Conservation (phyloP, 2,797 vertebrate genomes). For the Simalia tracyae region DNA sequence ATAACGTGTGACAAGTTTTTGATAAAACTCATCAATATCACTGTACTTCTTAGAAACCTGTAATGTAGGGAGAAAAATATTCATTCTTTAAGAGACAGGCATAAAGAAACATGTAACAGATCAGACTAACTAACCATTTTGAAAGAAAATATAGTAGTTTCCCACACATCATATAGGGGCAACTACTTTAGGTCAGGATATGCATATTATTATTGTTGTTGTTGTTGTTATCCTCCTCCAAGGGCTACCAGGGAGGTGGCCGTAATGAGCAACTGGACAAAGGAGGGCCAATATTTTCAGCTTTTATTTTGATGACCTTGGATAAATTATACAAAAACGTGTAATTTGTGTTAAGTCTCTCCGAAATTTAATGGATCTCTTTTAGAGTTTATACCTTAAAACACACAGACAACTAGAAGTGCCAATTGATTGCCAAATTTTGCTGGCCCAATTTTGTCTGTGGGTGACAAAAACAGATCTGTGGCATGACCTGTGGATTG, state of each 20-base stretch:
- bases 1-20: conserved; percentile 71
- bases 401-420: not conserved
- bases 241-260: too few relatives aligned
- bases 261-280: not conserved
- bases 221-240: too few relatives aligned
- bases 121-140: not conserved
- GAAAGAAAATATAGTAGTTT: not conserved
- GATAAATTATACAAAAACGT: not conserved
- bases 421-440: not conserved
- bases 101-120: not conserved
- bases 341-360: not conserved
- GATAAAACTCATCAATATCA: conserved; percentile 83
- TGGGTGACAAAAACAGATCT: not conserved
- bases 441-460: not conserved
- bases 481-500: not conserved
- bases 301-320: not conserved
- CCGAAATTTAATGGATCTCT: not conserved
- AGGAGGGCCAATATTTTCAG: not conserved
- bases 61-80: conserved; percentile 31
- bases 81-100: conserved; percentile 7
- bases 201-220: too few relatives aligned
- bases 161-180: not conserved
- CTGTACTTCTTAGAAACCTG: conserved; percentile 88
- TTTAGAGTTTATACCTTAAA: not conserved
- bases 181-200: not conserved